Conservation (phyloP, 2,888 invertebrate species). For the Strigamia transsilvanica region DNA sequence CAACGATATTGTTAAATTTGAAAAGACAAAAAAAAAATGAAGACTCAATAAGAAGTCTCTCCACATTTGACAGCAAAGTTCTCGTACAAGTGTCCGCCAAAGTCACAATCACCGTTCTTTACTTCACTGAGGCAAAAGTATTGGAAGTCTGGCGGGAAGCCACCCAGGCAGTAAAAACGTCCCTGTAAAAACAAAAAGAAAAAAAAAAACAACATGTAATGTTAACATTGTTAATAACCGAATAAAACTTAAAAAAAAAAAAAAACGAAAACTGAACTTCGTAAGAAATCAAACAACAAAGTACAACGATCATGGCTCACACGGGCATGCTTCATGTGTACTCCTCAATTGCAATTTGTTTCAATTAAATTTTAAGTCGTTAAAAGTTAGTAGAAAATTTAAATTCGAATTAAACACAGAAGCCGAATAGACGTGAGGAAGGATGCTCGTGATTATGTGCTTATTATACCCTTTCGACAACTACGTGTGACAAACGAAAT, state of each 20-base stretch:
- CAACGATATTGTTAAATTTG: constrained; percentile 37
- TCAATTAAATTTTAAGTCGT: not conserved
- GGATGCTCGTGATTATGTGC: constrained; percentile 36
- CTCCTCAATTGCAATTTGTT: constrained; percentile 12
- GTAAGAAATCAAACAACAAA: not conserved
- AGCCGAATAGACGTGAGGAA: constrained; percentile 32
- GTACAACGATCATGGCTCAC: constrained; percentile 11
- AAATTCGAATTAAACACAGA: constrained; percentile 4
- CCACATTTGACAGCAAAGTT: constrained; percentile 22
- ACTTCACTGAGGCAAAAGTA: constrained; percentile 82
- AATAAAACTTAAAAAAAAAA: not conserved
- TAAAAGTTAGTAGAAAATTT: constrained; percentile 13
- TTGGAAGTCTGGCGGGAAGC: constrained; percentile 79
- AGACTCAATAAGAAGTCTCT: constrained; percentile 24
- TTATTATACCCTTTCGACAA: constrained; percentile 49
- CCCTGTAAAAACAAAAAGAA: constrained; percentile 69
- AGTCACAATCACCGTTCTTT: constrained; percentile 61
- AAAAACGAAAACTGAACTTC: not conserved
- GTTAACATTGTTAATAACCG: not conserved
- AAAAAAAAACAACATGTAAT: not conserved
- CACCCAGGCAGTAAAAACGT: constrained; percentile 91
- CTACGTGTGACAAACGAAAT: constrained; percentile 45
- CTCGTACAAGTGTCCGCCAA: constrained; percentile 17
- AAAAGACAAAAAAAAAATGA: constrained; percentile 25
- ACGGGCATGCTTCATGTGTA: constrained; percentile 24